Conservation (phyloP, 2,888 invertebrate genomes). For the Temnothorax rugatulus region DNA sequence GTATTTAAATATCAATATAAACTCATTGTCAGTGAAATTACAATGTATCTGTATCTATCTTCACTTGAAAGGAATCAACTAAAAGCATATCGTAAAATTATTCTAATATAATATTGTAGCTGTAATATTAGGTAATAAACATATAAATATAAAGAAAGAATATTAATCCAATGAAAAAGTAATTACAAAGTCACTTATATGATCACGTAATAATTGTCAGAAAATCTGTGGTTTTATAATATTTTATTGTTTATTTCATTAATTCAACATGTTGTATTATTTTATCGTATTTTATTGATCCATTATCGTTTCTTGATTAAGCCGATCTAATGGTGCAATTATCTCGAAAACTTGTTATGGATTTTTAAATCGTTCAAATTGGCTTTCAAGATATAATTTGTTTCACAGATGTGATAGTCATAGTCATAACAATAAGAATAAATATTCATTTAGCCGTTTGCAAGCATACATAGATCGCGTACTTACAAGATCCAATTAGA, state of each 20-base stretch:
- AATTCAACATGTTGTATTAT: background rate
- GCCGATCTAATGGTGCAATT: background rate
- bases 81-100: background rate
- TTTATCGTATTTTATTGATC: background rate
- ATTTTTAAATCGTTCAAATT: background rate
- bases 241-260: background rate
- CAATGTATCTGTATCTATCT: background rate
- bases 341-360: background rate
- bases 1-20: constrained; percentile 10
- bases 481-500: background rate
- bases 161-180: background rate
- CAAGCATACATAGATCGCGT: background rate
- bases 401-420: background rate
- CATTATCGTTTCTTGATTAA: background rate
- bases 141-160: background rate
- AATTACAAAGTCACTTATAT: background rate
- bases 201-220: background rate
- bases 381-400: background rate
- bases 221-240: constrained; percentile 10
- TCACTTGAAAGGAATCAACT: background rate
- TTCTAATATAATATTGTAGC: background rate
- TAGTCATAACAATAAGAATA: background rate
- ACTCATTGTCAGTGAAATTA: background rate
- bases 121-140: background rate
- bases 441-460: background rate